These are phyloP conservation scores for Epinephelus malabaricus DNA, from an alignment of 2,797 vertebrate genomes.

Conservation along the genomic window DNA sequence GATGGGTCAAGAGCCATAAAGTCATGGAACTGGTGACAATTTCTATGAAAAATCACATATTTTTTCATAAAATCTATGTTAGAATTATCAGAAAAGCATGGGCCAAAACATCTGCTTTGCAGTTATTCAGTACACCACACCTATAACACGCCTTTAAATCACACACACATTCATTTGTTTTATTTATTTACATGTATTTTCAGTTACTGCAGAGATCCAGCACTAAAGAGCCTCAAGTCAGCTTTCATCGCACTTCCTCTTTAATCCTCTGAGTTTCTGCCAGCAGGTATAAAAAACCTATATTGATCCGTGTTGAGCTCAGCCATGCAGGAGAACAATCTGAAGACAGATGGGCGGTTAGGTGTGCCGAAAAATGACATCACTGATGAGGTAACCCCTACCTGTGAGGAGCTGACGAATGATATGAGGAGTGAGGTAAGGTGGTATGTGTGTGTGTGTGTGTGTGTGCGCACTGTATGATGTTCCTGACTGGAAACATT, in stretches of 20 bases:
- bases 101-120: not conserved
- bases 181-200: too few species aligned
- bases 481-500: conserved; percentile 11
- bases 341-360: conserved; percentile 1
- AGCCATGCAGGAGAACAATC: not conserved
- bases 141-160: not conserved
- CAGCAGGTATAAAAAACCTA: not conserved
- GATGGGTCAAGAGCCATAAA: not conserved
- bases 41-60: not conserved
- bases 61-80: not conserved
- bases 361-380: conserved; percentile 52
- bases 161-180: not conserved
- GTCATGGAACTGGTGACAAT: not conserved
- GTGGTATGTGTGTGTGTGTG: conserved; percentile 7
- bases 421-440: conserved; percentile 47
- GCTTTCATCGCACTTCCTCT: not conserved
- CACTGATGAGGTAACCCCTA: conserved; percentile 60
- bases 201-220: not conserved
- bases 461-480: not conserved
- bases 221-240: not conserved
- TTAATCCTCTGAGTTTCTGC: conserved; percentile 2
- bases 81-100: not conserved
- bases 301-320: not conserved
- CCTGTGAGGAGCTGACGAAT: conserved; percentile 52
- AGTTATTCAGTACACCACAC: not conserved